Conservation (phyloP, 1,140 invertebrate genomes). For the Atta colombica region DNA sequence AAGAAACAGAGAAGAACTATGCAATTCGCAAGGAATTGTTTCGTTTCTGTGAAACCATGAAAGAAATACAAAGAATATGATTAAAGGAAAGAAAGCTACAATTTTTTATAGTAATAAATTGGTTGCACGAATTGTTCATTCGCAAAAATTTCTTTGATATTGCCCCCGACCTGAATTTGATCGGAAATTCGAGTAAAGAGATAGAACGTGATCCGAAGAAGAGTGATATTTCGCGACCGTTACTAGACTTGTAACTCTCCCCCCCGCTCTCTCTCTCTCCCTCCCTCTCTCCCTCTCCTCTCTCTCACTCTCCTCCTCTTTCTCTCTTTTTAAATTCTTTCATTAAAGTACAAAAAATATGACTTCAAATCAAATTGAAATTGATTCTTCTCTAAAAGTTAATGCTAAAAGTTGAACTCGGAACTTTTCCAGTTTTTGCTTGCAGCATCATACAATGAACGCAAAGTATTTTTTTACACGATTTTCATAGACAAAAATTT, state of each 20-base stretch:
- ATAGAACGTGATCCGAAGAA: background rate
- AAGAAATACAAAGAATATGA: conserved; percentile 4
- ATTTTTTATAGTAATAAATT: background rate
- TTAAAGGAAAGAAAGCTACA: background rate
- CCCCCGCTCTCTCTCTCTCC: conserved; percentile 5
- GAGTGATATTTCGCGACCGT: conserved; percentile 26
- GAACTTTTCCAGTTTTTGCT: background rate
- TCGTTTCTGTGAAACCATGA: background rate
- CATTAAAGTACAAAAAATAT: background rate
- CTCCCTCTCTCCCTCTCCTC: conserved; percentile 2
- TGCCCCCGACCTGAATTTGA: background rate
- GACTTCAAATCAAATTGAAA: conserved; percentile 19
- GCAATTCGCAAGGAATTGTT: background rate
- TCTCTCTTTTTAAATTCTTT: conserved; percentile 25
- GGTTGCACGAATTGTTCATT: background rate
- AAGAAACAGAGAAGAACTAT: conserved; percentile 17
- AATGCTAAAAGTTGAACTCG: conserved; percentile 10
- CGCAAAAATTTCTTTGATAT: conserved; percentile 10
- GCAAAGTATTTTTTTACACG: conserved; percentile 24
- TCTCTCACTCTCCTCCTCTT: conserved; percentile 27
- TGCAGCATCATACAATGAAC: background rate
- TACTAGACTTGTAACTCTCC: conserved; percentile 10
- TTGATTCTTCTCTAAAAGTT: background rate
- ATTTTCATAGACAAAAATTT: conserved; percentile 25
- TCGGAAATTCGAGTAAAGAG: conserved; percentile 16